phyloP scores from a whole-genome alignment of 2,888 invertebrate species.

The Cheilosia soror region DNA sequence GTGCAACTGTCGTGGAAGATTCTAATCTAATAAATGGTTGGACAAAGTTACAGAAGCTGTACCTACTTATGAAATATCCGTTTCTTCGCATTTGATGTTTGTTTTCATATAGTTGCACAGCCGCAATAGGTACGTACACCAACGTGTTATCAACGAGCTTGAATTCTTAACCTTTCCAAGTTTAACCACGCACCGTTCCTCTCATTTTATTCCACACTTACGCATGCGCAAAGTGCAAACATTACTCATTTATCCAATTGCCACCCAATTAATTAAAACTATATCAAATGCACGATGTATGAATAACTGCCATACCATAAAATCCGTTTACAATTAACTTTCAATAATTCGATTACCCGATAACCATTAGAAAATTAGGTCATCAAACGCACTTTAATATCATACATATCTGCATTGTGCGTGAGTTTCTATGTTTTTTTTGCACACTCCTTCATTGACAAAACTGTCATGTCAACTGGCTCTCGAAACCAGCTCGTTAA shows the following conservation, averaged over 20 bases:
- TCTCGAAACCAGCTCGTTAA: constrained; percentile 29
- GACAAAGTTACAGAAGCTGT: no score
- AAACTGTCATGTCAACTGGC: constrained; percentile 63
- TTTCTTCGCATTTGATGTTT: no score
- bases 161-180: not conserved
- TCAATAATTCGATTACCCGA: constrained; percentile 63
- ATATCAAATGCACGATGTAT: constrained; percentile 1
- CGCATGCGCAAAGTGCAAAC: not conserved
- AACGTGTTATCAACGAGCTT: no score
- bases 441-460: constrained; percentile 49
- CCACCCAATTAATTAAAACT: constrained; percentile 27
- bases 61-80: no score
- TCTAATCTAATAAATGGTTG: no score
- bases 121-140: no score
- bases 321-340: constrained; percentile 63
- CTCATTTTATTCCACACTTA: not conserved
- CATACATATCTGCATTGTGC: constrained; percentile 27
- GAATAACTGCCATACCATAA: constrained; percentile 42
- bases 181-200: constrained; percentile 4
- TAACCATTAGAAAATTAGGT: constrained; percentile 61
- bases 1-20: no score
- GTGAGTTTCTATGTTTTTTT: not conserved
- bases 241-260: constrained; percentile 23
- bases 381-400: constrained; percentile 58
- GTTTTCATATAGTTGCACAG: no score